A percentile compares a stretch with the other conserved stretches of the same genome.
Conservation (phyloP, 2,888 invertebrate species). For the Pseudococcus longispinus region DNA sequence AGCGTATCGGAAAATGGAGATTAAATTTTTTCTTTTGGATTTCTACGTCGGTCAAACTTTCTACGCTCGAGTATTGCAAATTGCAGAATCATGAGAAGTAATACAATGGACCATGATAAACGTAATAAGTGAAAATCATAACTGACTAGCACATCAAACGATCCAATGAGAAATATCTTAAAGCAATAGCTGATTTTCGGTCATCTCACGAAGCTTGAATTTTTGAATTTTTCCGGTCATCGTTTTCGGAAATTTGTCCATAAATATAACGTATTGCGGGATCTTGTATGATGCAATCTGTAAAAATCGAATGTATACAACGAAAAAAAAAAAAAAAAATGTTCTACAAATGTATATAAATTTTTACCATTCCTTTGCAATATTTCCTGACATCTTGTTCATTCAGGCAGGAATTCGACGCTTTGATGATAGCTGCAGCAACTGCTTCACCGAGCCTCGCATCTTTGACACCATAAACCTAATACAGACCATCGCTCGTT, state of each 20-base stretch:
- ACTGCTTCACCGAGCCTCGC: constrained; percentile 80
- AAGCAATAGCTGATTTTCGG: neutral
- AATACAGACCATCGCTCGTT: neutral
- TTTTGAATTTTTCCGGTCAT: constrained; percentile 12
- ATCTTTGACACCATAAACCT: constrained; percentile 79
- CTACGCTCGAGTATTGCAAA: too few species aligned
- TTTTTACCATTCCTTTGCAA: constrained; percentile 68
- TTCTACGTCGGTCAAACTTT: too few species aligned
- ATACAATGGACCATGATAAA: too few species aligned
- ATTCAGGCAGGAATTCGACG: constrained; percentile 66
- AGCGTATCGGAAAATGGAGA: too few species aligned
- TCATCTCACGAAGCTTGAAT: neutral
- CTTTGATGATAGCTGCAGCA: constrained; percentile 72
- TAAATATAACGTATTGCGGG: neutral
- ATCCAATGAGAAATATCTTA: neutral
- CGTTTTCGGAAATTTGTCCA: neutral
- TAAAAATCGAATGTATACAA: neutral
- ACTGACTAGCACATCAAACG: too few species aligned
- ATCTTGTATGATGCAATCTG: constrained; percentile 12
- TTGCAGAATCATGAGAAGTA: too few species aligned
- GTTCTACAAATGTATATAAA: too few species aligned
- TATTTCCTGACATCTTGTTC: constrained; percentile 69
- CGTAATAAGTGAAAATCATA: too few species aligned
- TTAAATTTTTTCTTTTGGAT: too few species aligned
- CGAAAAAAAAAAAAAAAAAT: too few species aligned